Conservation (phyloP, 2,113 vertebrate species). For the Fregetta grallaria region DNA sequence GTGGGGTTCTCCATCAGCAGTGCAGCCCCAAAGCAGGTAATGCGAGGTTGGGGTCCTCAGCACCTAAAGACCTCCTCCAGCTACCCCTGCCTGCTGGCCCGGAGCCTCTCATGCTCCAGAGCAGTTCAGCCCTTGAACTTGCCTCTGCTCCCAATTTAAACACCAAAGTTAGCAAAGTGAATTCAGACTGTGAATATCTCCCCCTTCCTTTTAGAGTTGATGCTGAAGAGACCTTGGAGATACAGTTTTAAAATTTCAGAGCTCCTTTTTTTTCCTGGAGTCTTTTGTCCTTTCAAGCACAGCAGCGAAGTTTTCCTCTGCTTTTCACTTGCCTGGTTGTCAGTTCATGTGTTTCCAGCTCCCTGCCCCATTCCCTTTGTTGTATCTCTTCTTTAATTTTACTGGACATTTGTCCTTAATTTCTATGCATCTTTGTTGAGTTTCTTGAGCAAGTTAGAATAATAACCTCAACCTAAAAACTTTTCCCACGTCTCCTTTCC, state of each 20-base stretch:
- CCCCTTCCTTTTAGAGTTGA: fast-evolving
- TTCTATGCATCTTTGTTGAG: background rate
- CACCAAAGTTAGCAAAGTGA: background rate
- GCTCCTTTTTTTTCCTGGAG: fast-evolving
- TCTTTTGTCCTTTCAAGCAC: background rate
- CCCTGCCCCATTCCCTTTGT: background rate
- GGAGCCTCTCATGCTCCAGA: background rate
- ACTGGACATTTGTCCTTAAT: background rate
- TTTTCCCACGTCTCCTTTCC: background rate
- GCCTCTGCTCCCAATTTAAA: background rate
- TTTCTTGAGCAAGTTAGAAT: background rate
- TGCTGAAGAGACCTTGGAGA: background rate
- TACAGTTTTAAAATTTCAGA: background rate
- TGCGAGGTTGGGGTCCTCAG: background rate
- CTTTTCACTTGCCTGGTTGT: background rate
- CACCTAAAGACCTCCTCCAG: background rate
- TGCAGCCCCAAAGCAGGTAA: background rate
- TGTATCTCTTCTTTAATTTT: background rate
- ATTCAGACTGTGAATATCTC: background rate
- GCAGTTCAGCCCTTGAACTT: background rate
- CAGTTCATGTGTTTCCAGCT: background rate
- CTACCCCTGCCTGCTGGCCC: background rate
- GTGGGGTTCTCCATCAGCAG: too few species aligned
- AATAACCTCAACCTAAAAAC: background rate
- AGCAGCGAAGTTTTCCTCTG: background rate